phyloP scores from a whole-genome alignment of 2,113 vertebrate genomes.

The Sturnira hondurensis region DNA sequence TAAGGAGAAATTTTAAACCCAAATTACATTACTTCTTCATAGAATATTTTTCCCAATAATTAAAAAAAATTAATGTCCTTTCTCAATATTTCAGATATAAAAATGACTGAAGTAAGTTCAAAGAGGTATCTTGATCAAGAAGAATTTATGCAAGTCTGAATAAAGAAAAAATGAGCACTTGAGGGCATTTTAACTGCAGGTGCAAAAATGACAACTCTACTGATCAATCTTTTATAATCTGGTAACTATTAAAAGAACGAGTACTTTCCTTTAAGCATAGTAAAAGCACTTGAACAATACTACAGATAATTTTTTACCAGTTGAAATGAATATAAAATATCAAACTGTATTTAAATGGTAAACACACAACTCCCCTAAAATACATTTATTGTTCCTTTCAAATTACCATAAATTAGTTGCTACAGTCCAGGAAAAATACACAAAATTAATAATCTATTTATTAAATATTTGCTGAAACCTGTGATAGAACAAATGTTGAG shows the following conservation, averaged over 20 bases:
- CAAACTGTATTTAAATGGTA: constrained; percentile 65
- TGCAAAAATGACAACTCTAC: neutral
- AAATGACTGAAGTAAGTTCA: neutral
- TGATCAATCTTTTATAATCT: neutral
- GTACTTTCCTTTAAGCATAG: neutral
- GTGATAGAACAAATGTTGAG: constrained; percentile 69
- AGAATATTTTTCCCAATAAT: neutral
- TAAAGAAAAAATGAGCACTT: neutral
- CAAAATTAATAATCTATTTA: constrained; percentile 66
- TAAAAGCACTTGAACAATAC: constrained; percentile 60
- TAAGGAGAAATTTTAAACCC: neutral
- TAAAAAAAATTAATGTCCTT: neutral
- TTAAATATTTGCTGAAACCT: constrained; percentile 73
- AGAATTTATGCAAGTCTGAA: neutral
- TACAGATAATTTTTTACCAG: constrained; percentile 60
- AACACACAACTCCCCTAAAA: constrained; percentile 67
- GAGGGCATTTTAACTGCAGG: neutral
- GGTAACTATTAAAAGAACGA: neutral
- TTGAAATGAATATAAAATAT: constrained; percentile 60
- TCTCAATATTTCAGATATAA: neutral
- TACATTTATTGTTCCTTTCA: constrained; percentile 65
- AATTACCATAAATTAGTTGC: constrained; percentile 73
- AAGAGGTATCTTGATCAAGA: neutral
- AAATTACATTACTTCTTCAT: neutral
- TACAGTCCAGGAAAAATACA: constrained; percentile 62